These are phyloP conservation scores for Gorsachius goisagi DNA, from an alignment of 2,113 vertebrate genomes.

Conservation along the genomic window DNA sequence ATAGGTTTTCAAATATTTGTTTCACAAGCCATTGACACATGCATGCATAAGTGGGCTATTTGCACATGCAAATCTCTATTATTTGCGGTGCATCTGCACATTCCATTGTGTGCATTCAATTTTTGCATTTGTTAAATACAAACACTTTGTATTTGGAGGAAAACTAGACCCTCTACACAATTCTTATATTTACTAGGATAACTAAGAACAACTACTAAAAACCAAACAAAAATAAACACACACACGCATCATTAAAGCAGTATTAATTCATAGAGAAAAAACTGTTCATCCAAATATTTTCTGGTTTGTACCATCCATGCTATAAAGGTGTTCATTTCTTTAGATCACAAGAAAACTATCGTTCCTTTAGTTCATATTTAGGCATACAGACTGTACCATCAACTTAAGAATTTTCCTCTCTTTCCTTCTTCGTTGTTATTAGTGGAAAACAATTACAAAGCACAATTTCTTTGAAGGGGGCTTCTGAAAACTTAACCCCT, in stretches of 20 bases:
- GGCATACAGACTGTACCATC: background rate
- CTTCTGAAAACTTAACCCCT: background rate
- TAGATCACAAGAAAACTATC: background rate
- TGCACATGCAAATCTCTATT: conserved; percentile 6
- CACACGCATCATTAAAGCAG: background rate
- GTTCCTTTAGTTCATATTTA: background rate
- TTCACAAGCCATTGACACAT: background rate
- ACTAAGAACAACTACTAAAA: background rate
- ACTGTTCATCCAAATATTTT: background rate
- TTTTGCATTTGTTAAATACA: background rate
- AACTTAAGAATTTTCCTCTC: background rate
- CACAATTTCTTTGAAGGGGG: background rate
- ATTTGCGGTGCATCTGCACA: background rate
- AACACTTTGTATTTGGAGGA: background rate
- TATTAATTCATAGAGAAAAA: background rate
- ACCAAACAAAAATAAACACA: background rate
- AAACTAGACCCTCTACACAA: background rate
- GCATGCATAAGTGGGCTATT: background rate
- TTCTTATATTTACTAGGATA: background rate
- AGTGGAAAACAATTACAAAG: background rate
- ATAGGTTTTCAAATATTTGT: background rate
- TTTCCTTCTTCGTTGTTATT: background rate
- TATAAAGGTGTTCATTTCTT: background rate
- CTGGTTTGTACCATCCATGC: background rate
- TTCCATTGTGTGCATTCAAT: background rate